Evolutionary conservation across 2,888 invertebrate genomes (phyloP).

Genomic region (Troides aeacus): DNA sequence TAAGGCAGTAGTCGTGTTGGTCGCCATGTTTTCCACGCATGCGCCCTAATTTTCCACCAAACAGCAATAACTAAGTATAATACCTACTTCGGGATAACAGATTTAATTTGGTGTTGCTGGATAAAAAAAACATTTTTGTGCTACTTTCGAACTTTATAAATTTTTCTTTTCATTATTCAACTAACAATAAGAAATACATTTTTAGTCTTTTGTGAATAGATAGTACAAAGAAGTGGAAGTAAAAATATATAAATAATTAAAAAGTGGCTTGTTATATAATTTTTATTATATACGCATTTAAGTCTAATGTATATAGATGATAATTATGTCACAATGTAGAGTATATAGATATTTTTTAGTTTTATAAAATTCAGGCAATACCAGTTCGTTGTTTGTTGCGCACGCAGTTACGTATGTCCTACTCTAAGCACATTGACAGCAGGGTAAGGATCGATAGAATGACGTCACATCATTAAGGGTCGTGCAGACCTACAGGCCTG

Average conservation of each 20-base stretch:
- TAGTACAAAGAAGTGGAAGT: too few relatives aligned
- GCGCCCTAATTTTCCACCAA: constrained; percentile 56
- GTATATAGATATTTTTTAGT: too few relatives aligned
- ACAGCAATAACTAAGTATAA: constrained; percentile 53
- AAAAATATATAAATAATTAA: too few relatives aligned
- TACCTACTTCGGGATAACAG: background rate
- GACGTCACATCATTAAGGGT: constrained; percentile 73
- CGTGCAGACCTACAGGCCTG: constrained; percentile 40
- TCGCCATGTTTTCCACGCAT: constrained; percentile 74
- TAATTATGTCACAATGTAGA: background rate
- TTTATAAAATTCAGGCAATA: constrained; percentile 1
- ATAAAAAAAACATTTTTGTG: constrained; percentile 8
- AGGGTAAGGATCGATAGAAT: constrained; percentile 60
- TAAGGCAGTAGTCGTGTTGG: constrained; percentile 50
- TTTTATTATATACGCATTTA: too few relatives aligned
- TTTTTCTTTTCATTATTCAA: background rate
- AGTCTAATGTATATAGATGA: too few relatives aligned
- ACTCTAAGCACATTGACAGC: constrained; percentile 52
- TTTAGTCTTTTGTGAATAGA: too few relatives aligned
- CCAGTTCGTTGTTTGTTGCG: constrained; percentile 37
- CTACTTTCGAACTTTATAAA: background rate
- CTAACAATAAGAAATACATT: too few relatives aligned
- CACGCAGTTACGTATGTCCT: constrained; percentile 48
- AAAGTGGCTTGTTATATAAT: too few relatives aligned
- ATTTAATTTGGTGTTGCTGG: constrained; percentile 47